A percentile compares a stretch with the other conserved stretches of the same genome.
These are phyloP conservation scores for Erythrolamprus reginae DNA, from an alignment of 2,113 vertebrate species.

Conservation along the genomic window DNA sequence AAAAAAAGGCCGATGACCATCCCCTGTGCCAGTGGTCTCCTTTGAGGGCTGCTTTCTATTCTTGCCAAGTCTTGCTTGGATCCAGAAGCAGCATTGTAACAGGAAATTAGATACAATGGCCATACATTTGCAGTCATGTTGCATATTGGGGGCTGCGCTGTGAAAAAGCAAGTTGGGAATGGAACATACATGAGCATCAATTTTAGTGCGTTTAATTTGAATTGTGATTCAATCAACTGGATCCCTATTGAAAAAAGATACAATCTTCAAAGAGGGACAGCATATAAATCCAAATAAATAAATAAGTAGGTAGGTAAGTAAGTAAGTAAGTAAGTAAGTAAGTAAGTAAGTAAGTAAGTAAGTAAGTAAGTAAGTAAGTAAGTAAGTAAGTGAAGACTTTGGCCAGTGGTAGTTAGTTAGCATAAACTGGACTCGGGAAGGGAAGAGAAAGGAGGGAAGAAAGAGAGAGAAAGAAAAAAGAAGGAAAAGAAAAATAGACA, in stretches of 20 bases:
- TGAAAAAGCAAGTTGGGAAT: background rate
- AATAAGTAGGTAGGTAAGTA: too few species aligned
- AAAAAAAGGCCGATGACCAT: background rate
- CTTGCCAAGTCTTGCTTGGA: background rate
- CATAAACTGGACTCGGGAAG: background rate
- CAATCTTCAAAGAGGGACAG: too few species aligned
- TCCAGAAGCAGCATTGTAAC: background rate
- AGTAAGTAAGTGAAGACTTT: background rate
- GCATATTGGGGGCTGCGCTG: background rate
- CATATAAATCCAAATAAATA: too few species aligned
- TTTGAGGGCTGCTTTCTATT: background rate
- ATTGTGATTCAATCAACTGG: background rate
- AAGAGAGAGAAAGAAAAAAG: background rate
- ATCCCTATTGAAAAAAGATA: background rate
- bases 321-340: too few species aligned
- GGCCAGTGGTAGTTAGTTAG: background rate
- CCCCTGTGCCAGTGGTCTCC: background rate
- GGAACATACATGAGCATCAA: background rate
- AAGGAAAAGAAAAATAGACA: too few species aligned
- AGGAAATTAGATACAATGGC: background rate
- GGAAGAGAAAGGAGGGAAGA: background rate
- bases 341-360: too few species aligned
- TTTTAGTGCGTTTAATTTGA: background rate
- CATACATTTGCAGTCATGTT: background rate
- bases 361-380: too few species aligned